Evolutionary conservation across 2,113 vertebrate genomes (phyloP), one percentile per base, ranked within the genome.

Genomic region (Melanostigma gelatinosum): DNA sequence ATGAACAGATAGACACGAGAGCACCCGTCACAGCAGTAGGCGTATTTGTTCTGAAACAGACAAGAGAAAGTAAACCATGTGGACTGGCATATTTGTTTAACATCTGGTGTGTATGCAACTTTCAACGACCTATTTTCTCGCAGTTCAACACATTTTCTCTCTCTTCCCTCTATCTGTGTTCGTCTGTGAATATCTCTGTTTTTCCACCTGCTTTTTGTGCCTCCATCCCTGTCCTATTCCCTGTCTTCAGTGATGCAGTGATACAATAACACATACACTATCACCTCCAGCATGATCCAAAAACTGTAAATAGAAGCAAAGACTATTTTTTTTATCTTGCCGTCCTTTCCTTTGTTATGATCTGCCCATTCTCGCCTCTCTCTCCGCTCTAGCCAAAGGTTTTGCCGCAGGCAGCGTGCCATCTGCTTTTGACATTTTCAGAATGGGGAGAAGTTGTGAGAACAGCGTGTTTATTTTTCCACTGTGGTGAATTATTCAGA

Each of bases 341-440:
- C 40, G 60, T 9, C 20, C 13, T 18, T 46, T 8, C 18, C 3
- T 10, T 52, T 65, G 24, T 3, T 27, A 5, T 36, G 2, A 15
- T 61, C 16, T 0, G 36, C 52, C 58, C 38, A 24, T 71, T 68
- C 50, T 48, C 34, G 4, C 44, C 36, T 42, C 52, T 70, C 57
- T 83, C 48, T 18, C 36, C 1, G 11, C 57, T 74, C 46, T 6
- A 29, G 48, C 60, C 71, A 68, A 77, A 67, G 42, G 78, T 80
- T 55, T 68, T 5, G 44, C 89, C 8, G 1, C 77, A 77, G 87
- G 87, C 84, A 44, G 8, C 7, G 52, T 46, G 83, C 85, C 87
- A 90, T 91, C 84, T 89, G 87, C 79, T 72, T 77, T 78, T 80
- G 68, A 89, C 86, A 72, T 86, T 88, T 88, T 87, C 80, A 86